These are phyloP conservation scores for Diceros bicornis DNA, from an alignment of 2,797 vertebrate genomes.

Conservation along the genomic window DNA sequence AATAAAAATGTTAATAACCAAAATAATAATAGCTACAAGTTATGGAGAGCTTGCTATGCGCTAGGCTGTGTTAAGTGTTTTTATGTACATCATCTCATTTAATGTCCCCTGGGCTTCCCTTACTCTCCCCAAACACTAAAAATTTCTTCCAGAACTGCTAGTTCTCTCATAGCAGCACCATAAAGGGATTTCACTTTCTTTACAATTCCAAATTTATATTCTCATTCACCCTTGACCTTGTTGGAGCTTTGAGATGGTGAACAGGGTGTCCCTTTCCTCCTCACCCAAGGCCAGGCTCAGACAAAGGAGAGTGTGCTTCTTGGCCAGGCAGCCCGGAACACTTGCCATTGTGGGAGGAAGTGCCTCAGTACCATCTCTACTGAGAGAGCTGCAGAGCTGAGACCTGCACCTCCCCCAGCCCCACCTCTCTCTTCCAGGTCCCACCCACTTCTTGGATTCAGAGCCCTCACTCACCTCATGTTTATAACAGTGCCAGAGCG, in stretches of 20 bases:
- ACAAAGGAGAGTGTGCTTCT: background rate
- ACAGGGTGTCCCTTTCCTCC: background rate
- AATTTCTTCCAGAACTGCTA: background rate
- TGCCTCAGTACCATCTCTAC: background rate
- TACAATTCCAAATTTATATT: background rate
- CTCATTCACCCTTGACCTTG: conserved; percentile 22
- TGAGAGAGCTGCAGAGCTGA: background rate
- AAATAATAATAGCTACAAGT: conserved; percentile 11
- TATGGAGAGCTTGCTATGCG: background rate
- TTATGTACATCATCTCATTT: conserved; percentile 34
- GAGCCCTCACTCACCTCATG: background rate
- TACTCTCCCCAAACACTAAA: background rate
- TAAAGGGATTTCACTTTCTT: conserved; percentile 41
- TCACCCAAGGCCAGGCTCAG: background rate
- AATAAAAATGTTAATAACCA: conserved; percentile 63
- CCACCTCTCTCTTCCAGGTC: background rate
- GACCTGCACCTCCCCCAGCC: background rate
- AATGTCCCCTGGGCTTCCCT: background rate
- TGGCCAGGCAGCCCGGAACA: background rate
- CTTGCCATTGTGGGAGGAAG: background rate
- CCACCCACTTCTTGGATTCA: background rate
- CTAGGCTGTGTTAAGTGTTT: background rate
- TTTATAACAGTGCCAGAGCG: no score
- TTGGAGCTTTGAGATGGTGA: conserved; percentile 7
- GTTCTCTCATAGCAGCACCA: background rate